Percentiles rank a stretch among this genome's conserved stretches.
phyloP scores from a whole-genome alignment of 2,797 vertebrate species.

The Rhynchotus rufescens region DNA sequence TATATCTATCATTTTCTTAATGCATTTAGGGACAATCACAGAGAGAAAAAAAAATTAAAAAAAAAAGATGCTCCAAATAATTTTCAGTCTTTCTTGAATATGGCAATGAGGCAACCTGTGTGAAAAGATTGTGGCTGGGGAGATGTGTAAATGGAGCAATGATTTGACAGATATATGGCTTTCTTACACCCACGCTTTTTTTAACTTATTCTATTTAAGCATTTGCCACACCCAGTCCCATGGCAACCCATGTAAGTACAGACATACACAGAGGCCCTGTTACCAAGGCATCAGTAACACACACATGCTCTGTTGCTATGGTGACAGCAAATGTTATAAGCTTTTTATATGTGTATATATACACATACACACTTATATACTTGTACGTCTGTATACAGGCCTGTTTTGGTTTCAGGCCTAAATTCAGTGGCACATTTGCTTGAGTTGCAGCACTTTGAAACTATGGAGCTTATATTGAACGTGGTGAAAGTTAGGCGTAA shows the following conservation, averaged over 20 bases:
- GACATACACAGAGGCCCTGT: neutral
- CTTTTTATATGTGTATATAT: neutral
- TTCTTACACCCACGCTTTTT: neutral
- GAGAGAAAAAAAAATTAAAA: no score
- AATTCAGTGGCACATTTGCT: neutral
- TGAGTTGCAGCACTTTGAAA: neutral
- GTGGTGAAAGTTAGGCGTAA: neutral
- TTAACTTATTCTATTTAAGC: neutral
- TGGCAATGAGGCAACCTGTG: neutral
- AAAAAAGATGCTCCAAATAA: neutral
- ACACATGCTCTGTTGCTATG: neutral
- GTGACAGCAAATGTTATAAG: neutral
- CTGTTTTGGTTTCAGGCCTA: neutral
- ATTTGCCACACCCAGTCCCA: neutral
- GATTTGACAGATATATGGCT: neutral
- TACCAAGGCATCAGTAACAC: neutral
- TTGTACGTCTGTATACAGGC: neutral
- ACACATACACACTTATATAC: no score
- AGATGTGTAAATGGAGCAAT: neutral
- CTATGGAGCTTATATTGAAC: neutral
- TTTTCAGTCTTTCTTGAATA: neutral
- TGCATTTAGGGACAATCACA: neutral
- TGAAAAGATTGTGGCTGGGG: neutral
- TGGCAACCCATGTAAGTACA: neutral
- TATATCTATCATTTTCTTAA: neutral